Percentiles rank a stretch among this genome's conserved stretches.
Conservation (phyloP, 2,797 vertebrate species). For the Crypturellus tataupa region DNA sequence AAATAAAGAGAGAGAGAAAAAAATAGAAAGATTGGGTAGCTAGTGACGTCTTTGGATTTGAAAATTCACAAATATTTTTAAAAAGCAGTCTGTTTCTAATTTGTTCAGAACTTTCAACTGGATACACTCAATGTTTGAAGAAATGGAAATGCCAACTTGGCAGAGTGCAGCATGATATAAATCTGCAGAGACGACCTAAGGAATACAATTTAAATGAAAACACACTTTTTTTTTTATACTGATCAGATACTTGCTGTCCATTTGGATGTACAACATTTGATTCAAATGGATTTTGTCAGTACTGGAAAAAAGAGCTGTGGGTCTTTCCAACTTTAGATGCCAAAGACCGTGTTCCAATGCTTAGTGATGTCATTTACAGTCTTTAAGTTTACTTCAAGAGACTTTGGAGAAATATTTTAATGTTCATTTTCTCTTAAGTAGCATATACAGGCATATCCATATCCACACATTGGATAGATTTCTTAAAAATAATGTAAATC, state of each 20-base stretch:
- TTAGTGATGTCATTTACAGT: conserved; percentile 44
- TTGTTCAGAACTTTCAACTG: conserved; percentile 74
- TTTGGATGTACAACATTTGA: conserved; percentile 56
- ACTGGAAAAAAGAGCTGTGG: conserved; percentile 59
- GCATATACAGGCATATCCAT: background rate
- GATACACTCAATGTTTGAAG: conserved; percentile 72
- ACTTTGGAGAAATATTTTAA: background rate
- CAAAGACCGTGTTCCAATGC: conserved; percentile 8
- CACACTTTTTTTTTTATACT: conserved; percentile 21
- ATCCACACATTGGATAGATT: background rate
- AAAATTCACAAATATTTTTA: conserved; percentile 54
- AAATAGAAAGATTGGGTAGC: background rate
- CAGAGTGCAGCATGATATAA: conserved; percentile 73
- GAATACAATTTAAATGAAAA: conserved; percentile 80
- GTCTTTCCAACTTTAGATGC: conserved; percentile 60
- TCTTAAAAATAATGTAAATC: background rate
- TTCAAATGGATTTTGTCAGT: conserved; percentile 79
- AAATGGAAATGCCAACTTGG: conserved; percentile 75
- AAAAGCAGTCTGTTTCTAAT: conserved; percentile 79
- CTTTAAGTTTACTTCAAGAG: conserved; percentile 33
- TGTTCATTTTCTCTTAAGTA: background rate
- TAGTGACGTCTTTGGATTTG: conserved; percentile 56
- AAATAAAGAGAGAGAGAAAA: background rate
- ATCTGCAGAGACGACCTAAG: conserved; percentile 76
- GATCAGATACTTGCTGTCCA: conserved; percentile 69